Evolutionary conservation across 2,888 invertebrate genomes (phyloP).

Genomic region (Drosophila colorata): DNA sequence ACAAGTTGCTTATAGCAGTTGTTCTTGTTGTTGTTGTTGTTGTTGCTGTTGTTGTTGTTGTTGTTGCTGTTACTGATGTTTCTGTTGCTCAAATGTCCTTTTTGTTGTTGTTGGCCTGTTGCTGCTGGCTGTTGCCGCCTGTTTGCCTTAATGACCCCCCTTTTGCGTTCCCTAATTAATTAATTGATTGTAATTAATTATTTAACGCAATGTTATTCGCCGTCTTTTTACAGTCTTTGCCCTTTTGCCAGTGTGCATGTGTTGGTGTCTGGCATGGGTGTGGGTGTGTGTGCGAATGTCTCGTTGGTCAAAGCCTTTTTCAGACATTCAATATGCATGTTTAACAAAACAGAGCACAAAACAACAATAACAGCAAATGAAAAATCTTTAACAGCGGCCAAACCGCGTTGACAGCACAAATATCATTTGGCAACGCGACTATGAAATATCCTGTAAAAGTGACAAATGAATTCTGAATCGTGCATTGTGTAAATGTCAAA

Average conservation of each 20-base stretch:
- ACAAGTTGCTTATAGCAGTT: conserved; percentile 51
- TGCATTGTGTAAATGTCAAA: too few relatives aligned
- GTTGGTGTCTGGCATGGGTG: conserved; percentile 29
- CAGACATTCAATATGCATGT: conserved; percentile 56
- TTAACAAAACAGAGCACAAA: conserved; percentile 47
- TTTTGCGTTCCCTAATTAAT: conserved; percentile 78
- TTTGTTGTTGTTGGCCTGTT: conserved; percentile 21
- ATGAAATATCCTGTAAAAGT: conserved; percentile 11
- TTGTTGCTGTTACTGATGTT: conserved; percentile 13
- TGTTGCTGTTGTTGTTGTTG: conserved; percentile 13
- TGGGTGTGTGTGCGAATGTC: conserved; percentile 4
- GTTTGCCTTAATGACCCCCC: conserved; percentile 66
- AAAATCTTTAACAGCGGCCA: conserved; percentile 35
- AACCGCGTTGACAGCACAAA: conserved; percentile 18
- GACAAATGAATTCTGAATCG: neutral
- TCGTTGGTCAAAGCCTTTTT: conserved; percentile 4
- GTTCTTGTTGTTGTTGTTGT: conserved; percentile 1
- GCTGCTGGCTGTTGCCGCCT: conserved; percentile 33
- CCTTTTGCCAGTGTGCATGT: conserved; percentile 10
- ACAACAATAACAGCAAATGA: conserved; percentile 47
- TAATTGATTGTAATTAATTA: conserved; percentile 83
- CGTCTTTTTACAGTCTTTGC: conserved; percentile 56
- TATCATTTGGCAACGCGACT: neutral
- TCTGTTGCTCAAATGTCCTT: conserved; percentile 16
- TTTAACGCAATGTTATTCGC: conserved; percentile 66